A percentile compares a stretch with the other conserved stretches of the same genome.
These are phyloP conservation scores for Pyxicephalus adspersus DNA, from an alignment of 2,113 vertebrate genomes.

Conservation along the genomic window DNA sequence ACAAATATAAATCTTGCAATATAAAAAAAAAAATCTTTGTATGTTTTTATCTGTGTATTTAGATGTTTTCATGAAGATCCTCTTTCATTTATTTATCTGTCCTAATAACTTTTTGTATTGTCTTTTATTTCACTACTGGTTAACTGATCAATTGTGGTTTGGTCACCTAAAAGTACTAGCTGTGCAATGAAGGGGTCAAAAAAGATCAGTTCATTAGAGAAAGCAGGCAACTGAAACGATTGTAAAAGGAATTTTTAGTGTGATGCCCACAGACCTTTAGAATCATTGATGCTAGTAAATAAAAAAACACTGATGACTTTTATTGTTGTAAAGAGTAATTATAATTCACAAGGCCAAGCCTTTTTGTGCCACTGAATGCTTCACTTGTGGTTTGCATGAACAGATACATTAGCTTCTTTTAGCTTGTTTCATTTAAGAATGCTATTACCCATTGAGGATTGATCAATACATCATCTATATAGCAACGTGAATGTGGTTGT, in stretches of 20 bases:
- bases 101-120: too few species aligned
- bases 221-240: constrained; percentile 63
- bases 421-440: constrained; percentile 83
- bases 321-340: constrained; percentile 84
- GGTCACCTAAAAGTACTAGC: too few species aligned
- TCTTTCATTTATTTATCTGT: too few species aligned
- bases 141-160: too few species aligned
- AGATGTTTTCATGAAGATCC: too few species aligned
- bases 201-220: constrained; percentile 19
- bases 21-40: too few species aligned
- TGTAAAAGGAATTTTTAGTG: constrained; percentile 69
- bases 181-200: too few species aligned
- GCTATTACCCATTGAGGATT: constrained; percentile 85
- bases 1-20: too few species aligned
- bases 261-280: constrained; percentile 60
- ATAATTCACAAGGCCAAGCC: constrained; percentile 80
- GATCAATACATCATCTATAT: constrained; percentile 96
- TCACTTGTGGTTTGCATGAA: constrained; percentile 84
- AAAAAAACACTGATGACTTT: constrained; percentile 83
- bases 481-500: constrained; percentile 89
- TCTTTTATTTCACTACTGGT: too few species aligned
- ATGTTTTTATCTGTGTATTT: too few species aligned
- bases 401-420: constrained; percentile 82
- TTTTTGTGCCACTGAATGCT: constrained; percentile 81
- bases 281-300: constrained; percentile 76